Percentiles rank a stretch among this genome's conserved stretches.
These are phyloP conservation scores for Myotis myotis DNA, from an alignment of 2,797 vertebrate genomes.

Conservation along the genomic window DNA sequence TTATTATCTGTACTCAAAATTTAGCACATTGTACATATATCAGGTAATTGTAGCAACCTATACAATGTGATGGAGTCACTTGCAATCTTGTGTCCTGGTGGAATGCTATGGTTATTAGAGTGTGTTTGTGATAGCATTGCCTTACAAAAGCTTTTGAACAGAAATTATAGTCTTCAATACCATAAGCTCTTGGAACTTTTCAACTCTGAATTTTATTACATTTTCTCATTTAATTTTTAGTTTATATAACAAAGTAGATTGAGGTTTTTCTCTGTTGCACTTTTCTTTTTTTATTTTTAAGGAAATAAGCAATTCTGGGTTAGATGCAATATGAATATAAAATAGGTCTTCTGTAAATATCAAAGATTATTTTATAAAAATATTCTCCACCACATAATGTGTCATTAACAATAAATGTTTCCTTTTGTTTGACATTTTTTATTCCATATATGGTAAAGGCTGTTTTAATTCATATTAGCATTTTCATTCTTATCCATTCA, in stretches of 20 bases:
- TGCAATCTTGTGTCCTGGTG: conserved; percentile 66
- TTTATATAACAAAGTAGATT: conserved; percentile 56
- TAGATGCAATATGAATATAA: conserved; percentile 77
- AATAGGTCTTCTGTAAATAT: conserved; percentile 77
- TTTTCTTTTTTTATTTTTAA: conserved; percentile 65
- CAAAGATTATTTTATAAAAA: conserved; percentile 77
- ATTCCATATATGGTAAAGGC: conserved; percentile 16
- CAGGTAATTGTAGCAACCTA: conserved; percentile 43
- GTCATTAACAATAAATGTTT: conserved; percentile 83
- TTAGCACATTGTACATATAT: conserved; percentile 70
- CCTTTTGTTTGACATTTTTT: conserved; percentile 69
- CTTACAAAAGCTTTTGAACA: conserved; percentile 45
- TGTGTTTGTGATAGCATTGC: conserved; percentile 68
- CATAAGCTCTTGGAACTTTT: conserved; percentile 43
- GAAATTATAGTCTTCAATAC: conserved; percentile 43
- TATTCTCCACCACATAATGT: conserved; percentile 71
- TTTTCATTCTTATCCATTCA: conserved; percentile 1
- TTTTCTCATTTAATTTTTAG: conserved; percentile 64
- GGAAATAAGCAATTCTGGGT: conserved; percentile 74
- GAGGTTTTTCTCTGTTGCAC: conserved; percentile 55
- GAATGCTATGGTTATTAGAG: conserved; percentile 62
- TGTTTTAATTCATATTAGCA: conserved; percentile 12
- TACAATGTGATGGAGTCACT: conserved; percentile 56
- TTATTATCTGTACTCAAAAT: conserved; percentile 63
- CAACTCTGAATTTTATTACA: conserved; percentile 61